phyloP scores from a whole-genome alignment of 2,888 invertebrate species.

The Epistrophella euchroma region DNA sequence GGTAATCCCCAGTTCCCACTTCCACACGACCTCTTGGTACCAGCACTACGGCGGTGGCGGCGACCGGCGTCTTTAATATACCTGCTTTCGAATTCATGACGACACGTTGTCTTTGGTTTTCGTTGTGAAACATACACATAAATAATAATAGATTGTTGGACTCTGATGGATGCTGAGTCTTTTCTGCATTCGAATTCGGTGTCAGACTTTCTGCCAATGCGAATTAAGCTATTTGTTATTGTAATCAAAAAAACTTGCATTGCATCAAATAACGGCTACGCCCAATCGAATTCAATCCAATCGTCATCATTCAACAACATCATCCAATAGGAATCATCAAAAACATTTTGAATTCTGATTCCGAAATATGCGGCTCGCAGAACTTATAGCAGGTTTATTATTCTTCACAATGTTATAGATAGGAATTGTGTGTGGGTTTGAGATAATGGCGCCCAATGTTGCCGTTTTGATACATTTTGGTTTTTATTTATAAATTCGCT shows the following conservation, averaged over 20 bases:
- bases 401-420: not conserved
- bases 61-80: not conserved
- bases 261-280: slow-evolving; percentile 31
- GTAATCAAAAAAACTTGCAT: slow-evolving; percentile 13
- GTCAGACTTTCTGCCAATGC: slow-evolving; percentile 33
- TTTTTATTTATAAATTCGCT: not conserved
- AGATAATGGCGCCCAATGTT: not conserved
- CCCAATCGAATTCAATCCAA: slow-evolving; percentile 68
- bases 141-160: not conserved
- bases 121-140: not conserved
- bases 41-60: too few relatives aligned
- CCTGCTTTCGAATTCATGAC: not conserved
- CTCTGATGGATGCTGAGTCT: not conserved
- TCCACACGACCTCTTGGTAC: too few relatives aligned
- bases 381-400: slow-evolving; percentile 11
- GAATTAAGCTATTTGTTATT: slow-evolving; percentile 26
- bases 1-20: not conserved
- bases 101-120: not conserved
- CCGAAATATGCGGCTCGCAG: slow-evolving; percentile 77
- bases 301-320: slow-evolving; percentile 66
- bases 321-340: slow-evolving; percentile 73
- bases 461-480: not conserved
- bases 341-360: slow-evolving; percentile 80
- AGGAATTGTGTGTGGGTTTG: not conserved
- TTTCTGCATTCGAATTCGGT: slow-evolving; percentile 17